A percentile compares a stretch with the other conserved stretches of the same genome.
phyloP scores from a whole-genome alignment of 2,797 vertebrate species.

The Pipistrellus nathusii region DNA sequence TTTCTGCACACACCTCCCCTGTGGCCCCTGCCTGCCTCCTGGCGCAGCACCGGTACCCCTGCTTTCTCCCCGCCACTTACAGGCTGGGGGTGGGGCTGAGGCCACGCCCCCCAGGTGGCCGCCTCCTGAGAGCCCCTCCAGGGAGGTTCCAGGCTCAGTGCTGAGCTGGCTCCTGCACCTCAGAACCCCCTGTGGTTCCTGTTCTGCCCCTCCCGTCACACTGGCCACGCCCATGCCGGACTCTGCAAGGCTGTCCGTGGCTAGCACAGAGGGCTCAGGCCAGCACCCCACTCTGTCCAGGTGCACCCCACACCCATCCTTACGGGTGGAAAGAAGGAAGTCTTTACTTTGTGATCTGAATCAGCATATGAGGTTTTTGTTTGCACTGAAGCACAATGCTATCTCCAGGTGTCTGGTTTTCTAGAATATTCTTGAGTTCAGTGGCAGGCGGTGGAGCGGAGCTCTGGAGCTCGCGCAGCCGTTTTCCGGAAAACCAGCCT shows the following conservation, averaged over 20 bases:
- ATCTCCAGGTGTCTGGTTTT: accelerated
- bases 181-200: accelerated
- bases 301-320: background rate
- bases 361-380: too few relatives aligned
- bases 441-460: accelerated
- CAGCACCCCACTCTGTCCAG: accelerated
- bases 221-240: background rate
- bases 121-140: background rate
- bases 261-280: background rate
- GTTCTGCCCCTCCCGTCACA: background rate
- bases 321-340: background rate
- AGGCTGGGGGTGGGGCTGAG: too few relatives aligned
- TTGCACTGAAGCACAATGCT: background rate
- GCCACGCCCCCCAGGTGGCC: background rate
- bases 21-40: background rate
- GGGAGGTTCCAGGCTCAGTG: background rate
- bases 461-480: accelerated
- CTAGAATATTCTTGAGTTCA: background rate
- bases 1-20: accelerated
- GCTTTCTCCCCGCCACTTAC: background rate
- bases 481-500: accelerated
- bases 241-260: too few relatives aligned
- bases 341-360: background rate
- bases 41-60: too few relatives aligned
- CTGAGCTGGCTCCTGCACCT: background rate